These are phyloP conservation scores for Pseudachorutes palmiensis DNA, from an alignment of 1,140 invertebrate genomes.

Conservation along the genomic window DNA sequence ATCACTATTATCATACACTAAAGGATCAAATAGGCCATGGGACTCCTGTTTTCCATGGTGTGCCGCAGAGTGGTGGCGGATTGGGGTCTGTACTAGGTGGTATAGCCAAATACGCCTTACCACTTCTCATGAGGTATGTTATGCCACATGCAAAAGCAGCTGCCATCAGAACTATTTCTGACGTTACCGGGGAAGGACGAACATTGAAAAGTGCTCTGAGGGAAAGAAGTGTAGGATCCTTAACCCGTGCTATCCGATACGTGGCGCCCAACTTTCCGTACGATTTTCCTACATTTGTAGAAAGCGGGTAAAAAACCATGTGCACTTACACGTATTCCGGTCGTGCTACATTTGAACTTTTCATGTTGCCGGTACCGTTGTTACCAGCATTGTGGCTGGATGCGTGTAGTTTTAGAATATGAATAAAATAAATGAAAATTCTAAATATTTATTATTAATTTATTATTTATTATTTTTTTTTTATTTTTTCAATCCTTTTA, in stretches of 20 bases:
- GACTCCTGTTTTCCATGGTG: conserved; percentile 13
- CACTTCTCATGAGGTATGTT: conserved; percentile 15
- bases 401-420: no score
- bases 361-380: no score
- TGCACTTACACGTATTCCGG: no score
- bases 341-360: no score
- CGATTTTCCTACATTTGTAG: no score
- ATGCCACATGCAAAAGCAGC: conserved; percentile 19
- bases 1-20: conserved; percentile 6
- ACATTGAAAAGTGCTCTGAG: not conserved
- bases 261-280: no score
- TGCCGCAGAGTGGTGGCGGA: conserved; percentile 15
- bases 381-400: no score
- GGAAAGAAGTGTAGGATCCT: not conserved
- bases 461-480: no score
- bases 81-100: conserved; percentile 1
- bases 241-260: conserved; percentile 1
- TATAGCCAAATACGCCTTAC: conserved; percentile 22
- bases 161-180: conserved; percentile 4
- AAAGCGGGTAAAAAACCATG: no score
- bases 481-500: no score
- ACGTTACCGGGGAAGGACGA: not conserved
- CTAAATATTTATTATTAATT: no score
- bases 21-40: conserved; percentile 9
- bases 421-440: no score